Evolutionary conservation across 2,888 invertebrate species (phyloP), one percentile per base, ranked within the genome.

Genomic region (Dendrolimus houi): DNA sequence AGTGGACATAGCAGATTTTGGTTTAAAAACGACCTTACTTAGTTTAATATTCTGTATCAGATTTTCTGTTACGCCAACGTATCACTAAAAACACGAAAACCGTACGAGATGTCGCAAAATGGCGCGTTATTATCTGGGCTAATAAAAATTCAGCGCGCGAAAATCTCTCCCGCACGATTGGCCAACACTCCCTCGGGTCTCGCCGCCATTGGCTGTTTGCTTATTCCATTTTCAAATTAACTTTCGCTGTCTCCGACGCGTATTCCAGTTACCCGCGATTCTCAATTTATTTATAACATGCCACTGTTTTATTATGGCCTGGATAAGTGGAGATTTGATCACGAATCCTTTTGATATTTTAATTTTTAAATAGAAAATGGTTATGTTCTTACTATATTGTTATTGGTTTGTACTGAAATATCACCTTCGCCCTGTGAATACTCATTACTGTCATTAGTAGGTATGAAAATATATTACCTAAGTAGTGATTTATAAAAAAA

Each of bases 121-220:
- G 89, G 86, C 86, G 84, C 77, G 80, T 86, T 88, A 88, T 88
- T 88, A 88, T 88, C 87, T 80, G 62, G 70, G 83, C 87, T 89
- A 90, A 90, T 90, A 90, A 89, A 90, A 89, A 90, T 89, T 88
- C 89, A 85, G 85, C 87, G 87, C 89, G 89, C 89, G 89, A 87
- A 90, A 87, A 87, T 85, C 81, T 76, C 71, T 62, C 71, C 72
- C 68, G 67, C 65, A 69, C 72, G 72, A 88, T 89, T 89, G 87
- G 89, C 62, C 75, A 75, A 60, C 71, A 70, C 75, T 79, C 83
- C 87, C 85, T 69, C 68, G 81, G 72, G 81, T 74, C 70, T 69
- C 67, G 65, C 62, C 76, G 70, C 81, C 74, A 88, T 90, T 89
- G 90, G 89, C 72, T 72, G 80, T 66, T 65, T 82, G 83, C 82